A percentile compares a stretch with the other conserved stretches of the same genome.
These are phyloP conservation scores for Elephantulus edwardii DNA, from an alignment of 2,113 vertebrate genomes.

Conservation along the genomic window DNA sequence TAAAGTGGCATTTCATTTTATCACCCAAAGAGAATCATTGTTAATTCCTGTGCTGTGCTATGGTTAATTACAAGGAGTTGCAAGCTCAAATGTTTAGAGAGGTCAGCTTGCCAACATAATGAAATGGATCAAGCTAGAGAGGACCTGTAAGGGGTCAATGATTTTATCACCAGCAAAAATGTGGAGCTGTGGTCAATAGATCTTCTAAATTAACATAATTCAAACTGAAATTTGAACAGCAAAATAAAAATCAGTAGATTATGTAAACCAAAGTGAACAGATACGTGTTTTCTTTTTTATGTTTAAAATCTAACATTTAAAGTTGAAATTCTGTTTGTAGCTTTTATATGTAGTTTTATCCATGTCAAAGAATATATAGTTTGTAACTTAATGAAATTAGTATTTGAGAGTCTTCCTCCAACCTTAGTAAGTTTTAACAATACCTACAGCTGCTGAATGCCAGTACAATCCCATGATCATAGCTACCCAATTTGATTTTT, in stretches of 20 bases:
- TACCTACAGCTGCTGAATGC: neutral
- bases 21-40: neutral
- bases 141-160: neutral
- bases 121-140: too few species aligned
- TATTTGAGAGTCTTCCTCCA: neutral
- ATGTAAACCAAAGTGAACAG: neutral
- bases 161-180: neutral
- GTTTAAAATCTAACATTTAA: neutral
- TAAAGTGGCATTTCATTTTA: neutral
- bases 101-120: neutral
- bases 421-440: neutral
- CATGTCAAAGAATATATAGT: neutral
- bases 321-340: neutral
- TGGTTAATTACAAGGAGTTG: neutral
- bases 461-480: neutral
- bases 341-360: slow-evolving; percentile 13
- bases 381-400: neutral
- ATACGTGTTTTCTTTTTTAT: neutral
- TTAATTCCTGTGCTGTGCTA: neutral
- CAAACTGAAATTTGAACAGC: slow-evolving; percentile 23
- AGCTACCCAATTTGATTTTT: neutral
- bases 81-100: neutral
- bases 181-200: neutral
- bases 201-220: neutral
- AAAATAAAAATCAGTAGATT: slow-evolving; percentile 6